These are phyloP conservation scores for Tinamus guttatus DNA, from an alignment of 2,113 vertebrate species.

Conservation along the genomic window DNA sequence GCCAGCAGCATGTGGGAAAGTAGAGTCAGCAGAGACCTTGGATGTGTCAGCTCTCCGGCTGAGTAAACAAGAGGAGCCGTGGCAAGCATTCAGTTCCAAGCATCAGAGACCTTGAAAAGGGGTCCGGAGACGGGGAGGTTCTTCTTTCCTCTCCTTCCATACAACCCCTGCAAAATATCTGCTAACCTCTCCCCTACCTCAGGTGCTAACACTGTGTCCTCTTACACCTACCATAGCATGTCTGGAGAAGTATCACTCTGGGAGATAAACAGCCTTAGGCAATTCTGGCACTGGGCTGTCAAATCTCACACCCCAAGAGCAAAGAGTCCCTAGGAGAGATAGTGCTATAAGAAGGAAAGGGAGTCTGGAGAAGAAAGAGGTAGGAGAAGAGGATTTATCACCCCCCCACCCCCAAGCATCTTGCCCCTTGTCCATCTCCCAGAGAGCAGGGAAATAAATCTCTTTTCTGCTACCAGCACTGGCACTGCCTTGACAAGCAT, in stretches of 20 bases:
- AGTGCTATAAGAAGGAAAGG: not conserved
- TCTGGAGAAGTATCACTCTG: not conserved
- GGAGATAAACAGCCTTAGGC: not conserved
- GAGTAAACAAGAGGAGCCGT: conserved; percentile 77
- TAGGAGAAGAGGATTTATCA: not conserved
- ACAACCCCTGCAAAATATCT: not conserved
- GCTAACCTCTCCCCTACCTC: not conserved
- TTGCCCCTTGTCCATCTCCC: not conserved
- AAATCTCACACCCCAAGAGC: not conserved
- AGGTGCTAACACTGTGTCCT: not conserved
- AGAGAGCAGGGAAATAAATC: not conserved
- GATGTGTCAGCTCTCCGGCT: conserved; percentile 74
- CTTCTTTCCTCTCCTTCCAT: not conserved
- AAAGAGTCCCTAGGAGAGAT: not conserved
- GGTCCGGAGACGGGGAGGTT: not conserved
- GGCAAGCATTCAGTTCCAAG: conserved; percentile 56
- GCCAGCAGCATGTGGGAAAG: conserved; percentile 75
- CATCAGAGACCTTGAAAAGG: conserved; percentile 51
- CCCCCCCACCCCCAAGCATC: not conserved
- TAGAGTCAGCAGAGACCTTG: conserved; percentile 78
- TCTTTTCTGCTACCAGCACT: not conserved
- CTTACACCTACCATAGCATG: not conserved
- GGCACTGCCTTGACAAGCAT: fast-evolving
- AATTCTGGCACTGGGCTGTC: not conserved
- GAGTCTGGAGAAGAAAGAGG: not conserved